A percentile compares a stretch with the other conserved stretches of the same genome.
Evolutionary conservation across 2,888 invertebrate genomes (phyloP).

Genomic region (Neoscelio sp.): DNA sequence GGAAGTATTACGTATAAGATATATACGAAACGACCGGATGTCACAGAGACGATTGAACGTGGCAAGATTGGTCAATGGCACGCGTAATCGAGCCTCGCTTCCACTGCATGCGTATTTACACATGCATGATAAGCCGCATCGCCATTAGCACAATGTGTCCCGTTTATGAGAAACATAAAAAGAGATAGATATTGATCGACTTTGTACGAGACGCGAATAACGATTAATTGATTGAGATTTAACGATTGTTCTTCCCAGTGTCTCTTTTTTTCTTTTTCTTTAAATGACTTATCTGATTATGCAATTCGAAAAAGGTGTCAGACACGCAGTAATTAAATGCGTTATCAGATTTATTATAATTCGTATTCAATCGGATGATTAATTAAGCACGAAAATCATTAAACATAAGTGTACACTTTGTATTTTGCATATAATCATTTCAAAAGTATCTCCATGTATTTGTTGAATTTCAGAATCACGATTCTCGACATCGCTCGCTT

Average conservation of each 20-base stretch:
- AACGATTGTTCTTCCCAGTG: slow-evolving; percentile 16
- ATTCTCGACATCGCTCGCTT: no score
- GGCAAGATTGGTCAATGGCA: slow-evolving; percentile 74
- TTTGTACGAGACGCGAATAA: slow-evolving; percentile 27
- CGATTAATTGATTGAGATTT: slow-evolving; percentile 46
- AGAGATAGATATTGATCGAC: slow-evolving; percentile 38
- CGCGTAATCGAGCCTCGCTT: slow-evolving; percentile 73
- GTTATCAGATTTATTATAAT: no score
- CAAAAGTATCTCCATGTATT: no score
- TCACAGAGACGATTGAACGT: slow-evolving; percentile 68
- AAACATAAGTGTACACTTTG: no score
- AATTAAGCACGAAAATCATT: no score
- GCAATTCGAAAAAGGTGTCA: no score
- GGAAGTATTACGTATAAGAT: slow-evolving; percentile 63
- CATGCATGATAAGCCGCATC: slow-evolving; percentile 66
- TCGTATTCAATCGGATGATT: no score
- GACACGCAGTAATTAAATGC: background rate
- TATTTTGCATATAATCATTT: no score
- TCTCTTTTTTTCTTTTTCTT: background rate
- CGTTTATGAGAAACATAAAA: slow-evolving; percentile 57
- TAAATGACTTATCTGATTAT: no score
- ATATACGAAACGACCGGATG: slow-evolving; percentile 67
- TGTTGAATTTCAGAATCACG: no score
- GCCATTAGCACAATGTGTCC: slow-evolving; percentile 37
- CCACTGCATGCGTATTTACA: slow-evolving; percentile 63